These are phyloP conservation scores for Eulemur rubriventer DNA, from an alignment of 2,797 vertebrate species.

Conservation along the genomic window DNA sequence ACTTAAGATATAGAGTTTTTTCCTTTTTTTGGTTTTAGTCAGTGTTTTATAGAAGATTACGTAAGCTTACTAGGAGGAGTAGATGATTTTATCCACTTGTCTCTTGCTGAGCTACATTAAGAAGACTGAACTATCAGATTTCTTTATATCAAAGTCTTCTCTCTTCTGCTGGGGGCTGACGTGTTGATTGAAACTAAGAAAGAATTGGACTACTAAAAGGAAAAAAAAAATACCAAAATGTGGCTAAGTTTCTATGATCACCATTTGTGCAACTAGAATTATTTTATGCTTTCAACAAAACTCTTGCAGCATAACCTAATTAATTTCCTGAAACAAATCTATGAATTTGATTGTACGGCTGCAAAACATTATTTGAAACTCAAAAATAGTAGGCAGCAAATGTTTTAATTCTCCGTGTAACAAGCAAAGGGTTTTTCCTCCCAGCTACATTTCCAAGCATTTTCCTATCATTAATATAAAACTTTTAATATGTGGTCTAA, in stretches of 20 bases:
- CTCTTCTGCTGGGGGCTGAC: conserved; percentile 62
- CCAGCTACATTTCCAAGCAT: conserved; percentile 19
- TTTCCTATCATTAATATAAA: conserved; percentile 54
- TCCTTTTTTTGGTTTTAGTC: conserved; percentile 10
- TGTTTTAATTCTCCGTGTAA: conserved; percentile 55
- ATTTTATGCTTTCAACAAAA: conserved; percentile 60
- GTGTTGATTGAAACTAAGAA: conserved; percentile 72
- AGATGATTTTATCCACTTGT: conserved; percentile 25
- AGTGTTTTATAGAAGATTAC: conserved; percentile 16
- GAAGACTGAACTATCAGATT: conserved; percentile 63
- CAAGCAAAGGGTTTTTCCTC: conserved; percentile 41
- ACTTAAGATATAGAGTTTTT: background rate
- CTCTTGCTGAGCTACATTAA: conserved; percentile 71
- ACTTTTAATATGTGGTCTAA: conserved; percentile 54
- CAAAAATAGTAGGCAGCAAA: conserved; percentile 29
- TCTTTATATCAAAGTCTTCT: conserved; percentile 74
- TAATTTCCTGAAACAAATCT: conserved; percentile 56
- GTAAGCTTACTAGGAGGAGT: conserved; percentile 16
- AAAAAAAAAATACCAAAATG: conserved; percentile 43
- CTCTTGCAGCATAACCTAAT: conserved; percentile 8
- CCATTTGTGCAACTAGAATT: conserved; percentile 15
- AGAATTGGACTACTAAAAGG: conserved; percentile 28
- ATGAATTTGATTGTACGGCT: conserved; percentile 18
- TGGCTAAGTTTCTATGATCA: conserved; percentile 19
- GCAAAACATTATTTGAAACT: conserved; percentile 53